phyloP scores from a whole-genome alignment of 1,140 invertebrate species.

The Drosophila subobscura region DNA sequence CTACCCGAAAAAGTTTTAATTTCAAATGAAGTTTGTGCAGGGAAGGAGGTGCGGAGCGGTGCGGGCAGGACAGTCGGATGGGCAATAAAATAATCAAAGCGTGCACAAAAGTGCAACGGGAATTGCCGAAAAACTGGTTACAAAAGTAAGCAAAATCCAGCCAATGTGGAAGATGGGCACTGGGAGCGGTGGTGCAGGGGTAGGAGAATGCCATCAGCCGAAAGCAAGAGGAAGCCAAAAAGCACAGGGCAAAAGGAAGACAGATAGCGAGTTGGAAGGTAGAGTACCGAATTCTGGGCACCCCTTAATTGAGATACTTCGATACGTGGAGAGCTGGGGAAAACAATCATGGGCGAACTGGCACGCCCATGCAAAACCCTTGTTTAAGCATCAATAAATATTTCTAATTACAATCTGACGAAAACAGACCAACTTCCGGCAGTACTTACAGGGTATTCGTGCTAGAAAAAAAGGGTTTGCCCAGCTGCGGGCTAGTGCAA shows the following conservation, averaged over 20 bases:
- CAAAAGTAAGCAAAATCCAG: constrained; percentile 63
- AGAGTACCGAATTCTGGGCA: background rate
- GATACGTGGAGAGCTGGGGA: too few relatives aligned
- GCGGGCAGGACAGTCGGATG: background rate
- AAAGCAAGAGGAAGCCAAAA: constrained; percentile 33
- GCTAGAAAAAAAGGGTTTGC: constrained; percentile 33
- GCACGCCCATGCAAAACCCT: too few relatives aligned
- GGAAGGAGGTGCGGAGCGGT: background rate
- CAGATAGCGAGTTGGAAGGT: background rate
- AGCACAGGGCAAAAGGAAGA: constrained; percentile 5
- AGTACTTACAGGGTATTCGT: constrained; percentile 6
- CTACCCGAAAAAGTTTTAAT: constrained; percentile 69
- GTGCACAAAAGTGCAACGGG: constrained; percentile 77
- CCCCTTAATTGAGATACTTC: background rate
- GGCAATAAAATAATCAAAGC: constrained; percentile 81
- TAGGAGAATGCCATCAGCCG: constrained; percentile 25
- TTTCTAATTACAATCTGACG: too few relatives aligned
- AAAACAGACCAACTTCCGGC: too few relatives aligned
- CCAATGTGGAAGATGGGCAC: too few relatives aligned
- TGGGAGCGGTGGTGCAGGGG: constrained; percentile 1
- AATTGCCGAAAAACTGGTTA: constrained; percentile 75
- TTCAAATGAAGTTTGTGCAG: constrained; percentile 73
- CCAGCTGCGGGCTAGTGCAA: constrained; percentile 59
- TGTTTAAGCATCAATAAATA: too few relatives aligned
- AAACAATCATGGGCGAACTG: too few relatives aligned